Base-by-base conservation (phyloP, 2,888 invertebrate species). In the Hybos culiciformis region DNA sequence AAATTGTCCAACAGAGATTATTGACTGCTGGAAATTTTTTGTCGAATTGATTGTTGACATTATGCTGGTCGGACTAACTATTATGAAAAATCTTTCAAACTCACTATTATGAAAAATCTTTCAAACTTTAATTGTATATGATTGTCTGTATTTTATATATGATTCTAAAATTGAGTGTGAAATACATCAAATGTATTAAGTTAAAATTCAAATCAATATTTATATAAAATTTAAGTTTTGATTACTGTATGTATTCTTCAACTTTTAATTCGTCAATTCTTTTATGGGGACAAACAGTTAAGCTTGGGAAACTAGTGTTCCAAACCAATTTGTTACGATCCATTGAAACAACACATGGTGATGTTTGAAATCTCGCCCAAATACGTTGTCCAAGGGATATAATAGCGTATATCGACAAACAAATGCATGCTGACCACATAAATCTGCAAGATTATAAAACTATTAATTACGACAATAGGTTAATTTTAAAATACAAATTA, bases 331-430 rank as follows among this genome's bases (percentile, higher is more conserved):
- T 74, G 57, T 81, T 79, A 3, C 80, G 68, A 59, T 81, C 80
- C 77, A 80, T 80, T 17, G 81, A 79, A 24, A 81, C 74, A 5
- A 80, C 80, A 33, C 79, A 79, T 2, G 81, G 80, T 6, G 79
- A 80, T 33, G 74, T 76, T 59, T 75, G 76, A 57, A 79, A 81
- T 20, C 80, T 71, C 7, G 63, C 60, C 74, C 80, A 75, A 7
- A 78, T 80, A 36, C 73, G 66, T 46, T 65, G 62, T 19, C 80
- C 78, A 31, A 77, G 62, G 51, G 68, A 70, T 17, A 72, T 56
- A 8, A 74, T 69, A 4, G 74, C 73, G 48, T 69, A 72, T 8
- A 72, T 63, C 1, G 74, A 76, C 20, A 73, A 53, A 11, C 62
- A 64, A 24, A 78, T 71, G 45, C 71, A 66, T 4, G 63, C 59